Conservation (phyloP, 2,888 invertebrate genomes). For the Tetropium fuscum region DNA sequence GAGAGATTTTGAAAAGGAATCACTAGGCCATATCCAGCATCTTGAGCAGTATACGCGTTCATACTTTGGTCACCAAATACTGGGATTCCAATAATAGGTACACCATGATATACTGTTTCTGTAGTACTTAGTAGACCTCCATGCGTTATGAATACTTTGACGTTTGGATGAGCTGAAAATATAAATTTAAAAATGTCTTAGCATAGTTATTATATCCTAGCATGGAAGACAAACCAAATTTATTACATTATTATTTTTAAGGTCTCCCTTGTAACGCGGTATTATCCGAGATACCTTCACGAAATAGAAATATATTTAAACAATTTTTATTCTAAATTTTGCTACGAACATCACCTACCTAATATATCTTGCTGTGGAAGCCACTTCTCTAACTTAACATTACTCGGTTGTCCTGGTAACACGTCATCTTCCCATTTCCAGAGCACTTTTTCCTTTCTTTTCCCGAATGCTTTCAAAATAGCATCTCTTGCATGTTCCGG, state of each 20-base stretch:
- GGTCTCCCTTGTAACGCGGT: no score
- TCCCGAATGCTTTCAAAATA: conserved; percentile 70
- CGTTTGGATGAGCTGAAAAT: conserved; percentile 37
- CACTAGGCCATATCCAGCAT: conserved; percentile 13
- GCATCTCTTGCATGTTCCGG: conserved; percentile 67
- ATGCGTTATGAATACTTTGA: conserved; percentile 48
- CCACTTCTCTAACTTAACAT: conserved; percentile 61
- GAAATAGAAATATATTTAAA: not conserved
- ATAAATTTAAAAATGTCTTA: not conserved
- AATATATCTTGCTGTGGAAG: conserved; percentile 64
- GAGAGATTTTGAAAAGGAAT: conserved; percentile 6
- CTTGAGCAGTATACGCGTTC: conserved; percentile 33
- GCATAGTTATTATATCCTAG: no score
- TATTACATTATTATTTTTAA: no score
- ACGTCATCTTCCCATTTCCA: conserved; percentile 73
- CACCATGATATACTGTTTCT: conserved; percentile 46
- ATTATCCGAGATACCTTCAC: not conserved
- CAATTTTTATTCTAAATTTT: not conserved
- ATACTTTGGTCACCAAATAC: conserved; percentile 47
- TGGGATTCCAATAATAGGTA: conserved; percentile 49
- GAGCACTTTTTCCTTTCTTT: conserved; percentile 72
- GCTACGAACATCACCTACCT: conserved; percentile 46
- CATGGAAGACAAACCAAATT: no score
- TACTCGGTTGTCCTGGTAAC: conserved; percentile 54
- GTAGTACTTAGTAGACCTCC: conserved; percentile 48